These are phyloP conservation scores for Zosterops lateralis DNA, from an alignment of 2,113 vertebrate genomes.

Conservation along the genomic window DNA sequence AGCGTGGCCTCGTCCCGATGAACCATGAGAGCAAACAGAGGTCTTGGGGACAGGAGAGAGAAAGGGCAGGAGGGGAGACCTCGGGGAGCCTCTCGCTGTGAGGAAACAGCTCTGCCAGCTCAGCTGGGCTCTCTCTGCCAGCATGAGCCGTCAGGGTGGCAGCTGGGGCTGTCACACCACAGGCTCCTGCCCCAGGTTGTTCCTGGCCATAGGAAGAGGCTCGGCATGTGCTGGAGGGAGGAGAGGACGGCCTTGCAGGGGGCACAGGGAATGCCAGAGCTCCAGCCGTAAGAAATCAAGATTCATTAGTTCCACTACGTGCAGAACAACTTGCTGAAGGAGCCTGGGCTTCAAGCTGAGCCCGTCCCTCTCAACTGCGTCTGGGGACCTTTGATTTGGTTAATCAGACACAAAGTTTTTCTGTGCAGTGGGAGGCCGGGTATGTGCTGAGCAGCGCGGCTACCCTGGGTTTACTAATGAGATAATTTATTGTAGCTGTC, in stretches of 20 bases:
- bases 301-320: not conserved
- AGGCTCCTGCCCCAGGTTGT: rapidly evolving
- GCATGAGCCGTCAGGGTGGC: rapidly evolving
- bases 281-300: not conserved
- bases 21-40: not conserved
- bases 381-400: conserved; percentile 26
- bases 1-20: rapidly evolving
- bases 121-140: not conserved
- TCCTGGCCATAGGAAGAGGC: not conserved
- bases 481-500: conserved; percentile 41
- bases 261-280: not conserved
- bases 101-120: not conserved
- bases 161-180: not conserved
- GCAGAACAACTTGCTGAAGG: not conserved
- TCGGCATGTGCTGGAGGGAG: not conserved
- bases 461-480: not conserved
- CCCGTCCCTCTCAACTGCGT: not conserved
- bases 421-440: conserved; percentile 33
- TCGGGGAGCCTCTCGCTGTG: not conserved
- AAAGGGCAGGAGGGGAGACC: not conserved
- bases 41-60: not conserved
- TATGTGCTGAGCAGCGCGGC: conserved; percentile 6
- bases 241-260: not conserved
- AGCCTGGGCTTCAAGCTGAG: not conserved
- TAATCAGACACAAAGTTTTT: not conserved